These are phyloP conservation scores for Dinoponera quadriceps DNA, from an alignment of 1,140 invertebrate genomes.

Conservation along the genomic window DNA sequence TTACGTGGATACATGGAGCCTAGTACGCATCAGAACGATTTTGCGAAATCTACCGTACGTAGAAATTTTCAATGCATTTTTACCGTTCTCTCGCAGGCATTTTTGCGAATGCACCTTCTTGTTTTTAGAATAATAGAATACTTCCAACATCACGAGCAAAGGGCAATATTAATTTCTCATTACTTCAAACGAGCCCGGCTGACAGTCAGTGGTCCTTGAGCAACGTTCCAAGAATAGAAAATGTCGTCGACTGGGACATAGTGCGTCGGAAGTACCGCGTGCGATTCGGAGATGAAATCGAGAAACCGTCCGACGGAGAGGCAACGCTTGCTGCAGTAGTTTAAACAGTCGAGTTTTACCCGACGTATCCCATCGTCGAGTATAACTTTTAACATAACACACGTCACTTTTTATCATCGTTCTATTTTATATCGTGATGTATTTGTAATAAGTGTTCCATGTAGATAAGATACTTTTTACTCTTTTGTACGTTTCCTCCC, in stretches of 20 bases:
- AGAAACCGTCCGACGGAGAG: constrained; percentile 86
- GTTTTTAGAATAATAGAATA: constrained; percentile 73
- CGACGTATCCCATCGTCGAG: neutral
- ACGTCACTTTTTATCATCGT: constrained; percentile 31
- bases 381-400: neutral
- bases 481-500: constrained; percentile 30
- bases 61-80: neutral
- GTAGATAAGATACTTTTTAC: constrained; percentile 40
- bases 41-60: constrained; percentile 63
- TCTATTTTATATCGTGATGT: neutral
- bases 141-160: constrained; percentile 65
- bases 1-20: constrained; percentile 76
- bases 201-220: constrained; percentile 92
- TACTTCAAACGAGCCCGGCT: constrained; percentile 89
- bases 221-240: constrained; percentile 91
- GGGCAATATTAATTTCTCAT: constrained; percentile 71
- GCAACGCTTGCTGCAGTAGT: constrained; percentile 57
- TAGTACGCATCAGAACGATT: constrained; percentile 29
- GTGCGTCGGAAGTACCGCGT: constrained; percentile 94
- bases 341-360: constrained; percentile 22
- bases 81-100: neutral
- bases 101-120: neutral
- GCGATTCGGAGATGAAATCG: constrained; percentile 89
- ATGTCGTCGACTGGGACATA: constrained; percentile 94
- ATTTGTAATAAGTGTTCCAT: neutral